Evolutionary conservation across 1,140 invertebrate species (phyloP), one percentile per base, ranked within the genome.

Genomic region (Riptortus pedestris): DNA sequence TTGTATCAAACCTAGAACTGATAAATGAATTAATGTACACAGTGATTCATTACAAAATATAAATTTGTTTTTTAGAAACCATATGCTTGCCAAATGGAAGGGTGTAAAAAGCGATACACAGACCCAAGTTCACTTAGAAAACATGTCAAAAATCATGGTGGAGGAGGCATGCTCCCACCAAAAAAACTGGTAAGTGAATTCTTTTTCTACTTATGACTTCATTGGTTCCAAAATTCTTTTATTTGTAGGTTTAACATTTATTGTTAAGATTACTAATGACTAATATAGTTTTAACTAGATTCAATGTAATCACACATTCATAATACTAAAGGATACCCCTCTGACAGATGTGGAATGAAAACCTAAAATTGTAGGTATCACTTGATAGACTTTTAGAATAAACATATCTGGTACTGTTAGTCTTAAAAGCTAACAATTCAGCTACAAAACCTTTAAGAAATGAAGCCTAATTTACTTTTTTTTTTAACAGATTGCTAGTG

Each of bases 91-190:
- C 86, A 91, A 71, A 83, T 91, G 12, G 74, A 79, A 0, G 90
- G 90, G 0, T 98, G 94, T 72, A 83, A 80, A 0, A 97, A 96
- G 75, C 83, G 90, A 33, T 92, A 98, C 76, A 98, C 94, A 0
- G 93, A 98, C 75, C 93, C 94, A 0, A 95, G 91, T 29, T 95
- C 92, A 43, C 79, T 98, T 0, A 77, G 94, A 27, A 97, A 98
- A 73, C 94, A 97, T 75, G 86, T 92, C 3, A 95, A 94, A 73
- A 90, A 85, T 70, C 85, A 88, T 55, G 26, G 20, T 48, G 62
- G 51, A 43, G 65, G 60, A 28, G 11, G 24, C 5, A 16, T 58
- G 11, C 20, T 62, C 11, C 64, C 59, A 26, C 59, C 64, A 14
- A 69, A 69, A 47, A 69, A 69, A 67, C 48, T 69, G 48, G 68